These are phyloP conservation scores for Notothenia rossii DNA, from an alignment of 2,113 vertebrate species.

Conservation along the genomic window DNA sequence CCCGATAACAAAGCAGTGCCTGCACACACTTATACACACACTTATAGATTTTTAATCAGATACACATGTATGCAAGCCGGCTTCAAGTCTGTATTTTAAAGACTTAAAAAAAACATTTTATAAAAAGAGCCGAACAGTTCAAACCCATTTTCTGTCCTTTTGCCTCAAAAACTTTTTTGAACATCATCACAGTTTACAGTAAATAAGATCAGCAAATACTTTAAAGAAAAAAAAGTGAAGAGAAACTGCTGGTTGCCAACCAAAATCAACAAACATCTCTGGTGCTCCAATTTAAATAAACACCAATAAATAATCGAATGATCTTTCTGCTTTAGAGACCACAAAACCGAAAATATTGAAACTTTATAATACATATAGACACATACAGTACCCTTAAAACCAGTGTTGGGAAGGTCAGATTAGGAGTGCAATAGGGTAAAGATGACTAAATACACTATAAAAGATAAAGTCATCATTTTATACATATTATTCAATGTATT, in stretches of 20 bases:
- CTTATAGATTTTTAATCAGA: too few species aligned
- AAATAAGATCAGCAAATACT: constrained; percentile 11
- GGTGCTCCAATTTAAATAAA: background rate
- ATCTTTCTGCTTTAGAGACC: background rate
- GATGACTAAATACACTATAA: too few species aligned
- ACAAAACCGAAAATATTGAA: constrained; percentile 6
- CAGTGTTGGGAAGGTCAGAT: background rate
- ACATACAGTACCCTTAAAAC: background rate
- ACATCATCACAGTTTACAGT: background rate
- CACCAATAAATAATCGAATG: background rate
- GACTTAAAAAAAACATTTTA: background rate
- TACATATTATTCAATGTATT: too few species aligned
- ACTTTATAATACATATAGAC: background rate
- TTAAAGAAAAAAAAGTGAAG: constrained; percentile 1
- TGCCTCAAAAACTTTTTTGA: background rate
- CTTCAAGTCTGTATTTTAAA: background rate
- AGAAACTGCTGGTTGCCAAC: background rate
- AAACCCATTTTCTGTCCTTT: background rate
- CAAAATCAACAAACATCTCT: background rate
- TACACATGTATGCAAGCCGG: background rate
- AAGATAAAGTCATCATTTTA: too few species aligned
- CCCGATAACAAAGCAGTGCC: constrained; percentile 12
- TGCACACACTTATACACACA: background rate
- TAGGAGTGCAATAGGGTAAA: too few species aligned
- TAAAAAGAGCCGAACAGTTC: background rate